Conservation (phyloP, 2,113 vertebrate species). For the Scytalopus superciliaris region DNA sequence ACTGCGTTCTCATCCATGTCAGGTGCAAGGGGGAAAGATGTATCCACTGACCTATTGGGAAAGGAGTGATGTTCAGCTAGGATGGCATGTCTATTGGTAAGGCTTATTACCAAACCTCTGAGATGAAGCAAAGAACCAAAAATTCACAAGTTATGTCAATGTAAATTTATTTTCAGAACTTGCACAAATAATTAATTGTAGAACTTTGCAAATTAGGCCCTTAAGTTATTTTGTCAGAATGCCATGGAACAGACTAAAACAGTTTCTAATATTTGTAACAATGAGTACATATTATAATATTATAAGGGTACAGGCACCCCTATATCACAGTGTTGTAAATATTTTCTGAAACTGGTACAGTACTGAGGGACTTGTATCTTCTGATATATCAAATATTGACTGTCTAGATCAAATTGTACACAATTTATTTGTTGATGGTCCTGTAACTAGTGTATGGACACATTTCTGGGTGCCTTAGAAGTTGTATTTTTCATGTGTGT, state of each 20-base stretch:
- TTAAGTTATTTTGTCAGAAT: slow-evolving; percentile 74
- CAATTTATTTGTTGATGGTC: slow-evolving; percentile 79
- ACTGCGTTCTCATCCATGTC: slow-evolving; percentile 38
- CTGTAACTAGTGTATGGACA: slow-evolving; percentile 85
- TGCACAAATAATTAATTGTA: slow-evolving; percentile 71
- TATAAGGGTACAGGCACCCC: slow-evolving; percentile 74
- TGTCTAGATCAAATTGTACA: slow-evolving; percentile 82
- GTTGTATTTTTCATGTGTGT: slow-evolving; percentile 90
- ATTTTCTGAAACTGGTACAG: slow-evolving; percentile 74
- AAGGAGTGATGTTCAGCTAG: slow-evolving; percentile 52
- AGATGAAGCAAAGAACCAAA: slow-evolving; percentile 81
- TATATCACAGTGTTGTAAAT: slow-evolving; percentile 79
- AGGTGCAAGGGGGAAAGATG: slow-evolving; percentile 22
- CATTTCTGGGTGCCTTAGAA: slow-evolving; percentile 94
- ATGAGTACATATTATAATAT: slow-evolving; percentile 76
- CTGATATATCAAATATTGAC: slow-evolving; percentile 79
- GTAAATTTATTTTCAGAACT: slow-evolving; percentile 71
- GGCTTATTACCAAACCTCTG: slow-evolving; percentile 81
- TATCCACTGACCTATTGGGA: slow-evolving; percentile 48
- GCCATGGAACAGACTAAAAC: slow-evolving; percentile 72
- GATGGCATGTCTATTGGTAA: slow-evolving; percentile 76
- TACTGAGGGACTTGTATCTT: slow-evolving; percentile 74
- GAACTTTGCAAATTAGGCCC: slow-evolving; percentile 72
- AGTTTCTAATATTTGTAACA: slow-evolving; percentile 77
- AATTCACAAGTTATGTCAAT: slow-evolving; percentile 65